A percentile compares a stretch with the other conserved stretches of the same genome.
Evolutionary conservation across 2,888 invertebrate genomes (phyloP).

Genomic region (Conops quadrifasciatus): DNA sequence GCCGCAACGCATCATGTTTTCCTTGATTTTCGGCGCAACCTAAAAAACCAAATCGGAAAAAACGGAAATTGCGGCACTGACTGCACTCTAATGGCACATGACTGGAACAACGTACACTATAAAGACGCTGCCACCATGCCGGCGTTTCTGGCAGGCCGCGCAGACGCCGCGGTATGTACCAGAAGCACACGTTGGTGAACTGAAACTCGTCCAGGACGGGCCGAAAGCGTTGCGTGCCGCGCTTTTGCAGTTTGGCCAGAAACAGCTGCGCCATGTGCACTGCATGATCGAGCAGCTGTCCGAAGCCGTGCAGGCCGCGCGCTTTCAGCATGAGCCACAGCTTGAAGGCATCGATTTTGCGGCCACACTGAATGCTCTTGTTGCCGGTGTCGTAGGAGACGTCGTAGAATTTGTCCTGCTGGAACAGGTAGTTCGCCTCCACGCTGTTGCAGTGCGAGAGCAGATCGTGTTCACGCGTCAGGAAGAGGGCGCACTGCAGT

Average conservation of each 20-base stretch:
- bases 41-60: slow-evolving; percentile 53
- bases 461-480: slow-evolving; percentile 67
- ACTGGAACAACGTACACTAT: slow-evolving; percentile 54
- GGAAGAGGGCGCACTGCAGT: slow-evolving; percentile 78
- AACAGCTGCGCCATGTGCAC: slow-evolving; percentile 73
- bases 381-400: slow-evolving; percentile 82
- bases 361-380: slow-evolving; percentile 90
- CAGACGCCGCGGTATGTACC: slow-evolving; percentile 78
- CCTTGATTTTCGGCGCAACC: slow-evolving; percentile 76
- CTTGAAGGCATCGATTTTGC: slow-evolving; percentile 91
- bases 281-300: slow-evolving; percentile 71
- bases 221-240: slow-evolving; percentile 69
- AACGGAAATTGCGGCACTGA: not conserved
- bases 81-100: not conserved
- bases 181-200: slow-evolving; percentile 89
- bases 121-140: slow-evolving; percentile 68
- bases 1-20: slow-evolving; percentile 72
- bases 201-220: slow-evolving; percentile 73
- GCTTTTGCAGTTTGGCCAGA: slow-evolving; percentile 66
- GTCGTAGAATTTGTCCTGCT: slow-evolving; percentile 86
- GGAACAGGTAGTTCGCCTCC: slow-evolving; percentile 80
- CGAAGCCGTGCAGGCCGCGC: slow-evolving; percentile 73
- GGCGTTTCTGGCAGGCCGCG: slow-evolving; percentile 59
- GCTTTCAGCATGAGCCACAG: slow-evolving; percentile 94
- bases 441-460: slow-evolving; percentile 73